Percentiles rank a stretch among this genome's conserved stretches.
These are phyloP conservation scores for Pempheris klunzingeri DNA, from an alignment of 2,797 vertebrate species.

Conservation along the genomic window DNA sequence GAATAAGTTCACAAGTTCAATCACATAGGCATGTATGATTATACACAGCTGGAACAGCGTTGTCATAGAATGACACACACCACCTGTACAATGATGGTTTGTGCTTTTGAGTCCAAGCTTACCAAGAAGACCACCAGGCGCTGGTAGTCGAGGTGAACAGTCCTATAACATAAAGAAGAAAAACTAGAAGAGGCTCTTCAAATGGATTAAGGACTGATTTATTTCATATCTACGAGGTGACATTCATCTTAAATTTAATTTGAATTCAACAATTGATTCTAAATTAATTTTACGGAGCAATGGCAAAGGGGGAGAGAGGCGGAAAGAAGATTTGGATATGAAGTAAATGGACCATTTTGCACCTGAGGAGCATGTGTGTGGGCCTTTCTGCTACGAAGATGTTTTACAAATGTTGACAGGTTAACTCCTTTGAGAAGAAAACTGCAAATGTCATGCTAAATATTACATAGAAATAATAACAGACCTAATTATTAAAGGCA, in stretches of 20 bases:
- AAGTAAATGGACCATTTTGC: neutral
- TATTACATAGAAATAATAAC: too few relatives aligned
- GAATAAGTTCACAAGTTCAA: neutral
- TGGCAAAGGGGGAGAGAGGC: neutral
- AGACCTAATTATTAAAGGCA: too few relatives aligned
- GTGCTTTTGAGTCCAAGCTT: neutral
- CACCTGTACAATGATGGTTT: neutral
- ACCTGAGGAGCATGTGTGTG: neutral
- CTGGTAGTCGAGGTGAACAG: conserved; percentile 2
- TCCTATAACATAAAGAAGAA: neutral
- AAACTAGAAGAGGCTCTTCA: neutral
- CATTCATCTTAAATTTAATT: neutral
- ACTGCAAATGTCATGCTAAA: neutral
- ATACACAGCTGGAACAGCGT: neutral
- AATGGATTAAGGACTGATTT: neutral
- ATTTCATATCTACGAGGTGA: neutral
- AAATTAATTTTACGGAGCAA: too few relatives aligned
- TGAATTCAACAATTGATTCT: too few relatives aligned
- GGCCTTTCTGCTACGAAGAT: neutral
- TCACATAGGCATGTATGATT: neutral
- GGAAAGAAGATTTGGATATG: neutral
- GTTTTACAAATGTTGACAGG: neutral
- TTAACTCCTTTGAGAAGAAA: neutral
- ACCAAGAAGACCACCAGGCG: neutral
- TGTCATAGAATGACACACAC: neutral